Evolutionary conservation across 2,113 vertebrate species (phyloP).

Genomic region (Polypterus senegalus): DNA sequence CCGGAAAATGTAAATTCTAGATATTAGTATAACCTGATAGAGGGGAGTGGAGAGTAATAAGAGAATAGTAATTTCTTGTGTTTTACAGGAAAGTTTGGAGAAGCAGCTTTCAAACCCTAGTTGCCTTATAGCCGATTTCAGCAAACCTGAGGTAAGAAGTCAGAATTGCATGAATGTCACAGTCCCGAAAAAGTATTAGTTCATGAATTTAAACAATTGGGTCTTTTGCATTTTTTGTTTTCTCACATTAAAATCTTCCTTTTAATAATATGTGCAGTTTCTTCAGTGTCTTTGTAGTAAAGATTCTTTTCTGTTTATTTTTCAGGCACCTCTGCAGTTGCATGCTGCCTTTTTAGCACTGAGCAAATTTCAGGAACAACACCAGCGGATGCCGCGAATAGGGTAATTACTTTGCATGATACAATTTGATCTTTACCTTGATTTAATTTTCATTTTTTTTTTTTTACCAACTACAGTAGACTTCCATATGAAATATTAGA

Average conservation of each 20-base stretch:
- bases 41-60: too few species aligned
- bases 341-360: slow-evolving; percentile 82
- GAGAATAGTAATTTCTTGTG: neutral
- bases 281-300: slow-evolving; percentile 6
- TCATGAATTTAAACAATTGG: neutral
- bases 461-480: too few species aligned
- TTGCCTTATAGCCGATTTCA: slow-evolving; percentile 74
- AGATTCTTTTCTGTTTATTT: slow-evolving; percentile 10
- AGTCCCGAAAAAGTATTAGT: too few species aligned
- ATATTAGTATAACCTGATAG: too few species aligned
- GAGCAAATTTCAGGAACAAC: slow-evolving; percentile 73
- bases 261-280: neutral
- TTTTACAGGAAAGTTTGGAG: slow-evolving; percentile 69
- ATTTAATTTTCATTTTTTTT: too few species aligned
- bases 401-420: slow-evolving; percentile 50
- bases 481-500: too few species aligned
- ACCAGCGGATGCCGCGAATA: slow-evolving; percentile 62
- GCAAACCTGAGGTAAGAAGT: slow-evolving; percentile 80
- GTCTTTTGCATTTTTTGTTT: too few species aligned
- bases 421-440: too few species aligned
- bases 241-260: too few species aligned
- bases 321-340: slow-evolving; percentile 75
- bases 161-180: too few species aligned
- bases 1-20: too few species aligned
- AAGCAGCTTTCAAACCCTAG: slow-evolving; percentile 70